Conservation (phyloP, 2,113 vertebrate genomes). For the Ophthalmolycus amberensis region DNA sequence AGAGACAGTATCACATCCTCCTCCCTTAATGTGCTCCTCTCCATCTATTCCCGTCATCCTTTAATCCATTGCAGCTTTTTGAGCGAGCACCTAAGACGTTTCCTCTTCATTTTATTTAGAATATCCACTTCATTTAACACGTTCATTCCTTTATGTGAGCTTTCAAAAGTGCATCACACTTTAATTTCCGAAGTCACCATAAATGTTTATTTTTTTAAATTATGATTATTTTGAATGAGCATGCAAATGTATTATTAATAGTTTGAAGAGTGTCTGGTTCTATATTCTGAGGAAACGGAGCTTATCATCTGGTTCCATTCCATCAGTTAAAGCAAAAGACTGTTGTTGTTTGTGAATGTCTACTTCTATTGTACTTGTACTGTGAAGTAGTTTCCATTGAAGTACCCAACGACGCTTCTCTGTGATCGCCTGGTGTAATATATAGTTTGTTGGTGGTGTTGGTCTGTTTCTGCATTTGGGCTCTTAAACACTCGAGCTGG, state of each 20-base stretch:
- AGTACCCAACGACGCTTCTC: neutral
- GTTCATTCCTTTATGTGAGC: neutral
- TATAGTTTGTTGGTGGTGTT: neutral
- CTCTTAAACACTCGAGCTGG: neutral
- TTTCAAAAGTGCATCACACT: slow-evolving; percentile 1
- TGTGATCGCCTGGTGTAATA: neutral
- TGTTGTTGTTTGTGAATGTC: neutral
- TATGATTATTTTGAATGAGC: neutral
- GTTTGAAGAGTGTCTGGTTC: neutral
- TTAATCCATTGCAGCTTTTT: slow-evolving; percentile 6
- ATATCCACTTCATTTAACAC: neutral
- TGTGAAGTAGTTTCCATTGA: neutral
- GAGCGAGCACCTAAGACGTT: neutral
- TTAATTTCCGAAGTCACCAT: neutral
- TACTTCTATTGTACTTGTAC: neutral
- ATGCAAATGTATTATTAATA: neutral
- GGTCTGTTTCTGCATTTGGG: neutral
- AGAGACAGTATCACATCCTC: neutral
- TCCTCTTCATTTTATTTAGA: neutral
- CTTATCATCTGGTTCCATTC: neutral
- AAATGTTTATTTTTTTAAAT: too few relatives aligned
- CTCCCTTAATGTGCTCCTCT: neutral
- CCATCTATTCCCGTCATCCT: neutral
- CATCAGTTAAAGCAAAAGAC: neutral
- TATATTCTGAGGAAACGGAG: neutral